Conservation (phyloP, 2,797 vertebrate genomes). For the Helarctos malayanus region DNA sequence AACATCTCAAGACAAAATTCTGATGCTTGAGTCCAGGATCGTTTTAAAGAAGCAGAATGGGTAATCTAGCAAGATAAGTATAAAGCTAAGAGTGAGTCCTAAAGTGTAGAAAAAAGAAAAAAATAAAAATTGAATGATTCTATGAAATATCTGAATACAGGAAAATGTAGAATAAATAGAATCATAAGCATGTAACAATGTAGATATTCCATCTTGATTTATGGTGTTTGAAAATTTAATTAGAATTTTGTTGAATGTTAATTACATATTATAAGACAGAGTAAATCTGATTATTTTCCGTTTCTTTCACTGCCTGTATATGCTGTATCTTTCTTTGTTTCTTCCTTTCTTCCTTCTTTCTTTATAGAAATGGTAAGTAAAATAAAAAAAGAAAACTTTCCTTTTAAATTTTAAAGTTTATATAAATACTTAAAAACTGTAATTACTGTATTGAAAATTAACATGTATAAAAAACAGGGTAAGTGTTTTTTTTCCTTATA, state of each 20-base stretch:
- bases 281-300: not conserved
- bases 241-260: not conserved
- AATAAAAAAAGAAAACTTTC: not conserved
- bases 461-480: not conserved
- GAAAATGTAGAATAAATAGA: not conserved
- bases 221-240: not conserved
- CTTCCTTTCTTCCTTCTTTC: not conserved
- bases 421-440: not conserved
- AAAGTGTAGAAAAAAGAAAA: not conserved
- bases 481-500: not conserved
- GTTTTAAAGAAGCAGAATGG: not conserved
- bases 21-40: not conserved
- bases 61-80: not conserved
- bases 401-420: not conserved
- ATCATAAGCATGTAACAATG: not conserved
- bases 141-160: not conserved
- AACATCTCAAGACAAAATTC: not conserved
- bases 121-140: not conserved
- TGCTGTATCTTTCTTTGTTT: not conserved
- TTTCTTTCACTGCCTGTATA: not conserved
- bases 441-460: not conserved
- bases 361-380: not conserved
- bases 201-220: not conserved
- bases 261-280: not conserved
- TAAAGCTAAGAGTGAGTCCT: not conserved